phyloP scores from a whole-genome alignment of 2,888 invertebrate species.

The Pteria penguin region DNA sequence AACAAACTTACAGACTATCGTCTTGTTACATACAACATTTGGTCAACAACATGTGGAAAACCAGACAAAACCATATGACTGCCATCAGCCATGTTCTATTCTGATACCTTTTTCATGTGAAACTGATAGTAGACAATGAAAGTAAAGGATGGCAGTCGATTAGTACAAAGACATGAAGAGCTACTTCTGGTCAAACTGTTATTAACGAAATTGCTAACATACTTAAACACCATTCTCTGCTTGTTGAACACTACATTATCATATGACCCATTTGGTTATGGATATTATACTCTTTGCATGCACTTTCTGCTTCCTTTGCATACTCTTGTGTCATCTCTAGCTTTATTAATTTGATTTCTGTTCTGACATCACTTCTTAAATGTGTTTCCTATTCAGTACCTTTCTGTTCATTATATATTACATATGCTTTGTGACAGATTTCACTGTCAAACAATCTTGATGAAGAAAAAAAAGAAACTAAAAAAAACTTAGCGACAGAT shows the following conservation, averaged over 20 bases:
- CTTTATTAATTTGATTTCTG: conserved; percentile 33
- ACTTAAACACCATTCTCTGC: neutral
- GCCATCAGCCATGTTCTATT: neutral
- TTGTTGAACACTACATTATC: neutral
- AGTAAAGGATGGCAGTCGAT: conserved; percentile 1
- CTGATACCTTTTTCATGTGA: neutral
- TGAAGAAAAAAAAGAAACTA: too few relatives aligned
- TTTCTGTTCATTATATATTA: conserved; percentile 50
- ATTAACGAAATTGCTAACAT: neutral
- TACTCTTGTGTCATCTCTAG: conserved; percentile 30
- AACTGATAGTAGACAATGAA: neutral
- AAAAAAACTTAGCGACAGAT: conserved; percentile 5
- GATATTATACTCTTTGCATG: conserved; percentile 6
- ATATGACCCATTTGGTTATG: conserved; percentile 8
- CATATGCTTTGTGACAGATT: conserved; percentile 43
- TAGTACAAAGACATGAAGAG: too few relatives aligned
- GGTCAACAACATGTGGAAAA: neutral
- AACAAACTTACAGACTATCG: conserved; percentile 14
- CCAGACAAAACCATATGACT: neutral
- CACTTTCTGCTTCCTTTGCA: conserved; percentile 32
- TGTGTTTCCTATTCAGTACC: conserved; percentile 36
- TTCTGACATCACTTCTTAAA: conserved; percentile 28
- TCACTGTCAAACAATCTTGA: conserved; percentile 68
- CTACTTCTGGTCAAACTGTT: too few relatives aligned
- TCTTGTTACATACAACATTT: neutral